These are phyloP conservation scores for Drosophila nigritarsus DNA, from an alignment of 2,888 invertebrate genomes.

Conservation along the genomic window DNA sequence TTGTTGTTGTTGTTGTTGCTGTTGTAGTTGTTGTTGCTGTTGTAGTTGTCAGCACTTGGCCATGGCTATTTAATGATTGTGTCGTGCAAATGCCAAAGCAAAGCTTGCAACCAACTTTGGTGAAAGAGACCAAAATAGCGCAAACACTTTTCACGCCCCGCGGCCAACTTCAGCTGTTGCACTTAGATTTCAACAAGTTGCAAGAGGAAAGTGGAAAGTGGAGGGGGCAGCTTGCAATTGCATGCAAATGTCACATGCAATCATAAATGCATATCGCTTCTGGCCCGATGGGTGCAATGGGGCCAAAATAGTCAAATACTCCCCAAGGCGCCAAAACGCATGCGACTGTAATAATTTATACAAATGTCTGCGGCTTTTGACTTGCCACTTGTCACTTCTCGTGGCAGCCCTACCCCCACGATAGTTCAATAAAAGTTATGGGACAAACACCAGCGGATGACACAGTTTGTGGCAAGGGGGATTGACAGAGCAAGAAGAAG, in stretches of 20 bases:
- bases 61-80: slow-evolving; percentile 78
- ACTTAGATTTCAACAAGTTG: slow-evolving; percentile 44
- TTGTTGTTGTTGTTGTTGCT: slow-evolving; percentile 63
- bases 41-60: slow-evolving; percentile 74
- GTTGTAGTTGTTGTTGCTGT: slow-evolving; percentile 42
- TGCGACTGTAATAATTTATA: slow-evolving; percentile 73
- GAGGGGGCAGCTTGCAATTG: neutral
- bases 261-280: slow-evolving; percentile 73
- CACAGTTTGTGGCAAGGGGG: slow-evolving; percentile 61
- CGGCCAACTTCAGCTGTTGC: slow-evolving; percentile 48
- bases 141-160: slow-evolving; percentile 48
- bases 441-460: slow-evolving; percentile 65
- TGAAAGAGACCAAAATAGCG: slow-evolving; percentile 45
- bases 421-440: slow-evolving; percentile 81
- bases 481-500: neutral
- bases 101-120: slow-evolving; percentile 28
- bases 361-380: slow-evolving; percentile 78
- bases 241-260: slow-evolving; percentile 76
- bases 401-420: slow-evolving; percentile 22
- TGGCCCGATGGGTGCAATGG: neutral
- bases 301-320: slow-evolving; percentile 48
- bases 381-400: slow-evolving; percentile 72
- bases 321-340: slow-evolving; percentile 46
- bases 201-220: neutral
- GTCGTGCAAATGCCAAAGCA: slow-evolving; percentile 75